A percentile compares a stretch with the other conserved stretches of the same genome.
These are phyloP conservation scores for Torymus tubicola DNA, from an alignment of 2,888 invertebrate genomes.

Conservation along the genomic window DNA sequence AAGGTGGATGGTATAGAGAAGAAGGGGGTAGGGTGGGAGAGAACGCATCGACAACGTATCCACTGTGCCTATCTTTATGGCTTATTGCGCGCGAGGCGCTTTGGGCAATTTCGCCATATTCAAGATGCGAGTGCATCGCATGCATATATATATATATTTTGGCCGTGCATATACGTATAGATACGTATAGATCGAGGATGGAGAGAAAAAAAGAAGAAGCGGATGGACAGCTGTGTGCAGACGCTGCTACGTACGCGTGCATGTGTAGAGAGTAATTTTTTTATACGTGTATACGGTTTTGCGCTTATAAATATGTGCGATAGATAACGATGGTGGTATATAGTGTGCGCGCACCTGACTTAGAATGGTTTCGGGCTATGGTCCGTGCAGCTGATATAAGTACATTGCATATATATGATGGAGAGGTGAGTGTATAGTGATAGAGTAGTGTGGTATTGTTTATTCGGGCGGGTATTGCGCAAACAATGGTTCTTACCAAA, in stretches of 20 bases:
- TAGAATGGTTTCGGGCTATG: neutral
- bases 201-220: no score
- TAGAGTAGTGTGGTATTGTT: no score
- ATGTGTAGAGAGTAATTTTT: no score
- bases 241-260: neutral
- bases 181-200: no score
- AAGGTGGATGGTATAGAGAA: neutral
- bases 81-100: slow-evolving; percentile 70
- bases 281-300: neutral
- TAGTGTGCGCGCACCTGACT: neutral
- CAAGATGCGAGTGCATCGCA: slow-evolving; percentile 22
- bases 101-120: slow-evolving; percentile 68
- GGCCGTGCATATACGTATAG: no score
- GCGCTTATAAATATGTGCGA: slow-evolving; percentile 8
- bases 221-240: no score
- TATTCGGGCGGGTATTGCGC: no score
- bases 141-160: neutral
- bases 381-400: no score
- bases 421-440: no score
- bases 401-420: no score
- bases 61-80: slow-evolving; percentile 71
- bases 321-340: slow-evolving; percentile 14
- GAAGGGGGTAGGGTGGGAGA: slow-evolving; percentile 54
- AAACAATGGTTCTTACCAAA: no score
- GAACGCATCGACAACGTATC: slow-evolving; percentile 62